Evolutionary conservation across 1,140 invertebrate genomes (phyloP), one percentile per base, ranked within the genome.

Genomic region (Oedothorax gibbosus): DNA sequence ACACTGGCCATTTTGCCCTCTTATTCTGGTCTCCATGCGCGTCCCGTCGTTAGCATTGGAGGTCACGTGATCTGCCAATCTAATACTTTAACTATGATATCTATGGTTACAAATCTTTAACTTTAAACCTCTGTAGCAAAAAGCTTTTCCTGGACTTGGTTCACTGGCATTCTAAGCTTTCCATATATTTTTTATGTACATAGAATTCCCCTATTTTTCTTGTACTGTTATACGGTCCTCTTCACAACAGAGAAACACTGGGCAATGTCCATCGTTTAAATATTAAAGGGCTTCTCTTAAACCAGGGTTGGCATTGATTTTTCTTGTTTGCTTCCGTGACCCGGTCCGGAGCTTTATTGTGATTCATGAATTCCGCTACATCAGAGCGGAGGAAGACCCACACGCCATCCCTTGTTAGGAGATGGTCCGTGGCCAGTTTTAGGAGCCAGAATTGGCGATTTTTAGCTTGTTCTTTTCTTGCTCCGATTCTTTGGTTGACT

Each of bases 261-360:
- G 81, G 81, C 81, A 84, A 21, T 84, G 81, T 84, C 81, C 81
- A 84, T 84, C 76, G 81, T 84, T 84, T 84, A 84, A 84, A 84
- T 84, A 84, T 84, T 84, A 84, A 84, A 84, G 71, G 75, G 20
- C 71, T 72, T 84, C 71, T 75, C 71, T 84, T 84, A 76, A 84
- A 84, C 76, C 69, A 60, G 60, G 50, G 71, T 18, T 49, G 71
- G 71, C 81, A 84, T 84, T 84, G 81, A 84, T 84, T 84, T 75
- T 84, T 68, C 71, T 56, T 18, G 62, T 15, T 49, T 84, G 81
- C 68, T 84, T 84, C 81, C 81, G 81, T 84, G 81, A 84, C 81
- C 68, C 60, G 57, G 60, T 54, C 49, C 54, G 50, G 80, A 82
- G 81, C 81, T 84, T 84, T 84, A 84, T 84, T 84, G 81, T 84